A percentile compares a stretch with the other conserved stretches of the same genome.
These are phyloP conservation scores for Desoria tigrina DNA, from an alignment of 2,888 invertebrate genomes.

Conservation along the genomic window DNA sequence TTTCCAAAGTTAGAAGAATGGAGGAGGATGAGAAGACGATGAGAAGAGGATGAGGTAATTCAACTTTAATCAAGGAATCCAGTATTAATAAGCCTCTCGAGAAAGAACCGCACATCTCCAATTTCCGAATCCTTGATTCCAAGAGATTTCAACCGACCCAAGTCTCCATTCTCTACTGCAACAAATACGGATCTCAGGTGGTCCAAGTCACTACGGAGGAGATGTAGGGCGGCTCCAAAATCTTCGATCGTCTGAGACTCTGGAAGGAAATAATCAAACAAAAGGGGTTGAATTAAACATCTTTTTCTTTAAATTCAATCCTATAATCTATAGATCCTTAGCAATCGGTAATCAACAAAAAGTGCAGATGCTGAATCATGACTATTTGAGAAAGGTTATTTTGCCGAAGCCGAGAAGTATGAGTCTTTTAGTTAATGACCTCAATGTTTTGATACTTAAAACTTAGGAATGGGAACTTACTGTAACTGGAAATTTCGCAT, in stretches of 20 bases:
- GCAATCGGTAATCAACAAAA: too few species aligned
- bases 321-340: too few species aligned
- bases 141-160: slow-evolving; percentile 88
- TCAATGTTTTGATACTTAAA: too few species aligned
- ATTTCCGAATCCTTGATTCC: slow-evolving; percentile 94
- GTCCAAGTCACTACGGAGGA: slow-evolving; percentile 85
- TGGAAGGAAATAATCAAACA: slow-evolving; percentile 56
- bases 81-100: slow-evolving; percentile 92
- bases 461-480: too few species aligned
- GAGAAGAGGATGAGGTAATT: background rate
- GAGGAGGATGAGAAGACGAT: background rate
- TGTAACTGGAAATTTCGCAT: too few species aligned
- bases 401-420: too few species aligned
- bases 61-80: slow-evolving; percentile 80
- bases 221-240: slow-evolving; percentile 82
- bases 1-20: too few species aligned
- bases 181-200: slow-evolving; percentile 91
- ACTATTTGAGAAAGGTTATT: too few species aligned
- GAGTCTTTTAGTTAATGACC: too few species aligned
- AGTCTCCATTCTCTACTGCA: slow-evolving; percentile 92
- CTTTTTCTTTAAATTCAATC: too few species aligned
- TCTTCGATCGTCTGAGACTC: slow-evolving; percentile 95
- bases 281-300: too few species aligned
- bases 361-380: too few species aligned
- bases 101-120: slow-evolving; percentile 92